A percentile compares a stretch with the other conserved stretches of the same genome.
phyloP scores from a whole-genome alignment of 53 echinoderm and acorn worm genomes.

The Zoroaster sp. region DNA sequence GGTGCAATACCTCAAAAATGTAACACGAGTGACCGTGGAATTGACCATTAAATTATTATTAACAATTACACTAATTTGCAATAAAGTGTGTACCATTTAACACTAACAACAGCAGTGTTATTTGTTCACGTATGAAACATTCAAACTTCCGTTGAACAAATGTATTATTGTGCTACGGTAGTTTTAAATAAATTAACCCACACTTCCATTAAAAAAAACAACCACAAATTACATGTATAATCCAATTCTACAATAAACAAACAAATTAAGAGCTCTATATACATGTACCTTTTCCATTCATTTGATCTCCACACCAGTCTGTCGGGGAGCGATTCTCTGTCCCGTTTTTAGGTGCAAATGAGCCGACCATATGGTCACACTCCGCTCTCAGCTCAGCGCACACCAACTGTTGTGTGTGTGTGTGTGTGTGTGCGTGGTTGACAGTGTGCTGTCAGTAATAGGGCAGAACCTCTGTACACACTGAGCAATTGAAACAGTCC shows the following conservation, averaged over 20 bases:
- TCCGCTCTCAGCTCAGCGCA: neutral
- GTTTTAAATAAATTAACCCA: too few species aligned
- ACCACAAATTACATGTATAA: neutral
- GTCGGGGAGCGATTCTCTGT: neutral
- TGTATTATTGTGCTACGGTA: too few species aligned
- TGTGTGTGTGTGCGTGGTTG: neutral
- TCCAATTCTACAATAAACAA: too few species aligned
- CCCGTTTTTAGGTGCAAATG: neutral
- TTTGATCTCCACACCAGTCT: conserved; percentile 16
- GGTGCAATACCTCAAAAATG: too few species aligned
- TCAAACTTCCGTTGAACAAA: too few species aligned
- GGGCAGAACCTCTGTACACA: neutral
- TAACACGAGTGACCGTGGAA: too few species aligned
- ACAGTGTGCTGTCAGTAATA: conserved; percentile 6
- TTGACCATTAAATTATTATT: too few species aligned
- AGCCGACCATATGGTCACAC: conserved; percentile 27
- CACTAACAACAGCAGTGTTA: too few species aligned
- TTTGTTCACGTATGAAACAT: too few species aligned
- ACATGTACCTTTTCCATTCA: conserved; percentile 33
- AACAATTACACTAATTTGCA: too few species aligned
- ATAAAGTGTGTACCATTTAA: too few species aligned
- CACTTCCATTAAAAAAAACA: neutral
- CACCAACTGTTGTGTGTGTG: conserved; percentile 31
- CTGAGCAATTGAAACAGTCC: neutral
- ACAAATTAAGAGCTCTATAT: neutral